Evolutionary conservation across 2,888 invertebrate genomes (phyloP), one percentile per base, ranked within the genome.

Genomic region (Mystacides longicornis): DNA sequence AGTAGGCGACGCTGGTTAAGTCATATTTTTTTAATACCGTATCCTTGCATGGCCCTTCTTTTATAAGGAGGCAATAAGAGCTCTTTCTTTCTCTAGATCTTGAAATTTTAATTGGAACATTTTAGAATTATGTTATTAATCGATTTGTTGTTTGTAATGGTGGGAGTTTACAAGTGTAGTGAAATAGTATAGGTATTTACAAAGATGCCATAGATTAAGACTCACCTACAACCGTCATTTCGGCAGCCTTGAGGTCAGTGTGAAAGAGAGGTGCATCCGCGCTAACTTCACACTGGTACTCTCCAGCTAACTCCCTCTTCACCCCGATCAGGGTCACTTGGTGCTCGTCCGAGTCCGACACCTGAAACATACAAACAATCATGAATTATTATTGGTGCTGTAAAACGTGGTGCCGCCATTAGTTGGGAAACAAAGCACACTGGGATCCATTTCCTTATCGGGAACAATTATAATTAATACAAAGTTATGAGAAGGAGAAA

Each of bases 261-360:
- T 86, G 85, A 64, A 85, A 87, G 43, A 78, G 69, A 0, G 86
- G 86, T 0, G 81, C 81, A 62, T 86, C 87, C 1, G 85, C 86
- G 0, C 86, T 83, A 27, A 87, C 86, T 65, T 87, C 86, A 64
- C 87, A 87, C 70, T 84, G 86, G 70, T 85, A 87, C 60, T 77
- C 74, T 3, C 87, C 87, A 0, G 85, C 82, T 61, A 85, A 71
- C 0, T 82, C 79, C 23, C 82, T 72, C 63, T 81, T 82, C 43
- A 87, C 84, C 62, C 85, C 81, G 18, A 81, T 77, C 59, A 87
- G 69, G 7, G 83, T 83, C 64, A 87, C 87, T 58, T 81, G 75
- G 64, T 83, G 79, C 62, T 80, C 80, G 65, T 86, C 83, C 53
- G 87, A 87, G 58, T 78, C 78, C 42, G 81, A 79, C 54, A 84